phyloP scores from a whole-genome alignment of 92 coral and sea anemone genomes.

The Zoanthus gigantus region DNA sequence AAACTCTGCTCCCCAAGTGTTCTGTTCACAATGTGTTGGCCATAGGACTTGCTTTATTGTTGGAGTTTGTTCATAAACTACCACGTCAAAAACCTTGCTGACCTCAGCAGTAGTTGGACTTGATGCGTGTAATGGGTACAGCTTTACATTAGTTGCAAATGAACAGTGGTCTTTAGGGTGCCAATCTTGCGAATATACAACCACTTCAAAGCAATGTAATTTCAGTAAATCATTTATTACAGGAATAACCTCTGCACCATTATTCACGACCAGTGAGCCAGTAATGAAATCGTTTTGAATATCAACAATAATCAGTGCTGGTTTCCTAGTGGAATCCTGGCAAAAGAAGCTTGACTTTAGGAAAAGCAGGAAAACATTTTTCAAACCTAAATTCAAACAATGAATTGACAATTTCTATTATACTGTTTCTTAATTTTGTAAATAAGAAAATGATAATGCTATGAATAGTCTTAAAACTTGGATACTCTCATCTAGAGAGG shows the following conservation, averaged over 20 bases:
- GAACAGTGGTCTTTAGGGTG: constrained; percentile 94
- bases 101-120: constrained; percentile 64
- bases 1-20: constrained; percentile 93
- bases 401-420: no score
- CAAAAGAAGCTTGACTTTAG: background rate
- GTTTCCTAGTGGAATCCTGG: constrained; percentile 40
- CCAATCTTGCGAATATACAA: constrained; percentile 90
- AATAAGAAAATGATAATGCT: no score
- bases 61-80: constrained; percentile 70
- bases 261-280: constrained; percentile 86
- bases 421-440: no score
- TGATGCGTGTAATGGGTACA: constrained; percentile 74
- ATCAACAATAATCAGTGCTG: constrained; percentile 79
- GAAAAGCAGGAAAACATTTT: no score
- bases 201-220: constrained; percentile 62
- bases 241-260: constrained; percentile 83
- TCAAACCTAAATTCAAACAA: no score
- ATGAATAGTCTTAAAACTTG: no score
- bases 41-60: constrained; percentile 77
- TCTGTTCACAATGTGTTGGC: constrained; percentile 91
- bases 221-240: constrained; percentile 71
- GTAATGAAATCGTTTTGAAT: constrained; percentile 93
- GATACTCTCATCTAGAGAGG: no score
- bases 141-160: constrained; percentile 78
- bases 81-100: constrained; percentile 82